Conservation (phyloP, 1,140 invertebrate species). For the Patella vulgata region DNA sequence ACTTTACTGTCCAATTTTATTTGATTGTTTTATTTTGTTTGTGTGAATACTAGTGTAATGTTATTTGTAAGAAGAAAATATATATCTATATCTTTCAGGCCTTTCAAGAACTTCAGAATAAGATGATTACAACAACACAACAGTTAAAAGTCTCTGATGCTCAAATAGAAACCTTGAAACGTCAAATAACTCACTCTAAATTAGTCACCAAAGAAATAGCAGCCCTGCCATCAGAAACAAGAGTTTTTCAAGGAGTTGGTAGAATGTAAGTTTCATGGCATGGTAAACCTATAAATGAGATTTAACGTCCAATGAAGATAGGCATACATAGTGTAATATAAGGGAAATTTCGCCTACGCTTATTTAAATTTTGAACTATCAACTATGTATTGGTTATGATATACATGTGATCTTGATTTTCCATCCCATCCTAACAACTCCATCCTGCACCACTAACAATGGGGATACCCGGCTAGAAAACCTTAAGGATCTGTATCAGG, state of each 20-base stretch:
- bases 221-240: conserved; percentile 72
- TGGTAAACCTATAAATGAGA: conserved; percentile 1
- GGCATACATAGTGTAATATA: background rate
- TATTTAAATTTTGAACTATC: background rate
- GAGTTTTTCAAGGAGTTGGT: conserved; percentile 82
- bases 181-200: conserved; percentile 76
- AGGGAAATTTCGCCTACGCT: background rate
- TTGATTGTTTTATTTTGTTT: no score
- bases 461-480: no score
- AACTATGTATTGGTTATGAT: background rate
- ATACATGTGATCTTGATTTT: background rate
- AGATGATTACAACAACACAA: conserved; percentile 82
- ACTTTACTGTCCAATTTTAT: no score
- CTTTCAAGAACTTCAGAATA: conserved; percentile 84
- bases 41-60: no score
- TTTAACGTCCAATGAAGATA: no score
- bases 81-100: no score
- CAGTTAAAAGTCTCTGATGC: conserved; percentile 82
- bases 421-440: background rate
- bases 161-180: conserved; percentile 79
- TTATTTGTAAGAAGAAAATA: no score
- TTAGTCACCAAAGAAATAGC: conserved; percentile 76
- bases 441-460: background rate
- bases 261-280: conserved; percentile 72
- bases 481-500: no score